A percentile compares a stretch with the other conserved stretches of the same genome.
These are phyloP conservation scores for Heterodera schachtii DNA, from an alignment of 1,140 invertebrate genomes.

Conservation along the genomic window DNA sequence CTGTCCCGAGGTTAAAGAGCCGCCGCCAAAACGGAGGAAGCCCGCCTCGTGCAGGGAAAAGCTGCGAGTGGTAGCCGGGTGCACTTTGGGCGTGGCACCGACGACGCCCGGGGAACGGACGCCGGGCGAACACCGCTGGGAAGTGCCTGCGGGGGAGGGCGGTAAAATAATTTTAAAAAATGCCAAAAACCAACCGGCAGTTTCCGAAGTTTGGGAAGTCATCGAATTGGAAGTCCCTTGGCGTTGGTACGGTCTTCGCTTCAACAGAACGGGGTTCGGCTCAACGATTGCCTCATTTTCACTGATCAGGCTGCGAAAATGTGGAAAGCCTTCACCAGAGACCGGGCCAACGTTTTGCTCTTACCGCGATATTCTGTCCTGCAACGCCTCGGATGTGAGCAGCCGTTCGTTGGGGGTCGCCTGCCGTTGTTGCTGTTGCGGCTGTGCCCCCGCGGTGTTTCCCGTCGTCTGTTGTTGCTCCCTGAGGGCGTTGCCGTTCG, in stretches of 20 bases:
- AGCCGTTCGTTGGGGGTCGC: slow-evolving; percentile 23
- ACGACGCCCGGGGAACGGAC: slow-evolving; percentile 42
- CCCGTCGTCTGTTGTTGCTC: slow-evolving; percentile 6
- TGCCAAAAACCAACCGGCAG: slow-evolving; percentile 13
- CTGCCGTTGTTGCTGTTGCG: slow-evolving; percentile 29
- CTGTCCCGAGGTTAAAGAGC: slow-evolving; percentile 51
- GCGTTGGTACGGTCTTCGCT: slow-evolving; percentile 53
- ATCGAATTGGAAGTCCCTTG: slow-evolving; percentile 56
- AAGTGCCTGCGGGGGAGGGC: slow-evolving; percentile 20
- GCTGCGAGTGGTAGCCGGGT: slow-evolving; percentile 51
- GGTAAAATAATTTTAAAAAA: too few species aligned
- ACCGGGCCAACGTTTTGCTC: background rate
- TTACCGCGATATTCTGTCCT: slow-evolving; percentile 53
- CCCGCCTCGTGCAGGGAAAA: slow-evolving; percentile 53
- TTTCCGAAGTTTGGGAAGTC: slow-evolving; percentile 54
- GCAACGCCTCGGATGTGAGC: slow-evolving; percentile 35
- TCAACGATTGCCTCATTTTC: slow-evolving; percentile 59
- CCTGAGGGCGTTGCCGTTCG: background rate
- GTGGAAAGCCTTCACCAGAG: background rate
- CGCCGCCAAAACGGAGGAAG: slow-evolving; percentile 46
- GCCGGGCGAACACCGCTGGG: slow-evolving; percentile 44
- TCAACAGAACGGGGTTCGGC: slow-evolving; percentile 53
- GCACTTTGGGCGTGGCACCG: slow-evolving; percentile 37
- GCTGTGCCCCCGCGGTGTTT: background rate
- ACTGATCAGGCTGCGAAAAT: slow-evolving; percentile 39